Evolutionary conservation across 2,113 vertebrate species (phyloP).

Genomic region (Neopipo cinnamomea): DNA sequence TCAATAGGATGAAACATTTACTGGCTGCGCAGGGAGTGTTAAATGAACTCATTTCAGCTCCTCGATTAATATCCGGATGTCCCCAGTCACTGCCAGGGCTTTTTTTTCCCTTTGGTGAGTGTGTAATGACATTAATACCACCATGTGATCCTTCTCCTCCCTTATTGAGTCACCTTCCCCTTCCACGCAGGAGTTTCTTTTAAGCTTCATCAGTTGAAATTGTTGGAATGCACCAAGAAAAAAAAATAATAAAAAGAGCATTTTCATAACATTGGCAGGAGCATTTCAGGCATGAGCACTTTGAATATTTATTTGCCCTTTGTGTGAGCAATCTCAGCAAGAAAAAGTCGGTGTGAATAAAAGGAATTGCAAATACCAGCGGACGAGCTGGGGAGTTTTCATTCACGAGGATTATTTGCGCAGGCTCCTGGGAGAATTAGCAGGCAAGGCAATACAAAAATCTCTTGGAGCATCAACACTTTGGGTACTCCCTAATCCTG

Average conservation of each 20-base stretch:
- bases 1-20: neutral
- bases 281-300: neutral
- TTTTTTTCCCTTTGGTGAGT: neutral
- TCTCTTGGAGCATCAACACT: neutral
- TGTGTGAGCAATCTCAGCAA: slow-evolving; percentile 8
- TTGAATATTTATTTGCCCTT: slow-evolving; percentile 49
- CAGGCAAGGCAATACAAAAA: slow-evolving; percentile 25
- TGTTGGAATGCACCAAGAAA: neutral
- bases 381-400: neutral
- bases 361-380: slow-evolving; percentile 40
- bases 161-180: neutral
- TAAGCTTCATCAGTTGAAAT: neutral
- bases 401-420: slow-evolving; percentile 22
- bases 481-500: neutral
- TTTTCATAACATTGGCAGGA: neutral
- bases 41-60: neutral
- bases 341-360: neutral
- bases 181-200: neutral
- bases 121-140: neutral
- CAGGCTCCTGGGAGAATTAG: neutral
- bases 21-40: neutral
- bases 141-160: neutral
- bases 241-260: neutral
- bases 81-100: neutral
- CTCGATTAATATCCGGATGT: neutral